Evolutionary conservation across 2,797 vertebrate genomes (phyloP).

Genomic region (Ficedula albicollis): DNA sequence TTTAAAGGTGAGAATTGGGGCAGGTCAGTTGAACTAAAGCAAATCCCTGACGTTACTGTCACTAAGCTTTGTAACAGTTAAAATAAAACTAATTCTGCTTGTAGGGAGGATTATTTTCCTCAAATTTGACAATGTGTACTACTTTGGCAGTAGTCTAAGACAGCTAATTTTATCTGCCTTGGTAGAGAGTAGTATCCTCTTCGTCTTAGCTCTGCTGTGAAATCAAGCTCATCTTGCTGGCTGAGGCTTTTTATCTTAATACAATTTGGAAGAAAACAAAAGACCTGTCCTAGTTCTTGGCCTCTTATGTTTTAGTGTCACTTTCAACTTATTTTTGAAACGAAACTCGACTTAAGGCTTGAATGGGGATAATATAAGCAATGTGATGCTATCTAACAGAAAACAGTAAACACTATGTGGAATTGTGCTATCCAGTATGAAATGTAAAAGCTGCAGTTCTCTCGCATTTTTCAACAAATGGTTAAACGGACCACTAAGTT

Average conservation of each 20-base stretch:
- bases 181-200: background rate
- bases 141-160: background rate
- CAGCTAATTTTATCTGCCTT: background rate
- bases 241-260: background rate
- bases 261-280: background rate
- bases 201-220: background rate
- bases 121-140: background rate
- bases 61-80: background rate
- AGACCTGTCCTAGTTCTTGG: constrained; percentile 59
- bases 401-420: constrained; percentile 69
- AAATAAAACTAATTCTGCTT: constrained; percentile 1
- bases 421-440: constrained; percentile 60
- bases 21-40: constrained; percentile 46
- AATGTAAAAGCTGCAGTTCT: constrained; percentile 58
- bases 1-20: constrained; percentile 57
- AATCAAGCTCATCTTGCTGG: background rate
- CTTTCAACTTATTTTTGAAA: constrained; percentile 46
- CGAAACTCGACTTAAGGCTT: constrained; percentile 62
- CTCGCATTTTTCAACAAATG: constrained; percentile 63
- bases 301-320: constrained; percentile 40
- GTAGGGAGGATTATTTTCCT: background rate
- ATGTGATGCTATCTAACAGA: constrained; percentile 69
- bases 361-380: constrained; percentile 68
- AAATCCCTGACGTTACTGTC: constrained; percentile 1
- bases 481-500: constrained; percentile 77